Evolutionary conservation across 2,888 invertebrate genomes (phyloP), one percentile per base, ranked within the genome.

Genomic region (Heteromurus nitidus): DNA sequence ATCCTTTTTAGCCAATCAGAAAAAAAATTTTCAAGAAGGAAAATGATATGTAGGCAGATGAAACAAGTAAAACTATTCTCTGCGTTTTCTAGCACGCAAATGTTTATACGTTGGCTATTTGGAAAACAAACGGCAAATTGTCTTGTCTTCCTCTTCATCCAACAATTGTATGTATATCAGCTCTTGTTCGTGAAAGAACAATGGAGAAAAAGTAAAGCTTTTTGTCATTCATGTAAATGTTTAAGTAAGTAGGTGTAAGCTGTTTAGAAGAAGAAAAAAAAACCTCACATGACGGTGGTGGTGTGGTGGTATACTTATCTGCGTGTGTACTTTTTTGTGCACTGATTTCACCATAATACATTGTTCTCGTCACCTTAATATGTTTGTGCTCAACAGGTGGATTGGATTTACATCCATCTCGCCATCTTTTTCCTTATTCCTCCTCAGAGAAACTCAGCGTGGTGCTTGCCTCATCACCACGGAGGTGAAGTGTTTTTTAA

Each of bases 81-180:
- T n/a, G n/a, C n/a, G n/a, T n/a, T n/a, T 47, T 47, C 16, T 47
- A 47, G n/a, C 16, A 13, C 36, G 13, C 13, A 36, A 47, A 47
- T 47, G n/a, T 47, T 47, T 16, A 3, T 47, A 5, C n/a, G 47
- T 47, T 3, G 47, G 47, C n/a, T 24, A 55, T 26, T 55, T 20
- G 18, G 55, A 55, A 55, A 65, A 42, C 11, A 13, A 47, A 47
- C 47, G n/a, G 36, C 47, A 47, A n/a, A 13, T 47, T 47, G 47
- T 47, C 3, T 47, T n/a, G n/a, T n/a, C n/a, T n/a, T n/a, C n/a
- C n/a, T n/a, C n/a, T n/a, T n/a, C n/a, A n/a, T n/a, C n/a, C n/a
- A n/a, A 47, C 47, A 47, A 47, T 47, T 47, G 47, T 47, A 47
- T 47, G 47, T 47, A 16, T 47, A 47, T 47, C 47, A 47, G 47